Conservation (phyloP, 1,140 invertebrate species). For the Paramacrobiotus metropolitanus region DNA sequence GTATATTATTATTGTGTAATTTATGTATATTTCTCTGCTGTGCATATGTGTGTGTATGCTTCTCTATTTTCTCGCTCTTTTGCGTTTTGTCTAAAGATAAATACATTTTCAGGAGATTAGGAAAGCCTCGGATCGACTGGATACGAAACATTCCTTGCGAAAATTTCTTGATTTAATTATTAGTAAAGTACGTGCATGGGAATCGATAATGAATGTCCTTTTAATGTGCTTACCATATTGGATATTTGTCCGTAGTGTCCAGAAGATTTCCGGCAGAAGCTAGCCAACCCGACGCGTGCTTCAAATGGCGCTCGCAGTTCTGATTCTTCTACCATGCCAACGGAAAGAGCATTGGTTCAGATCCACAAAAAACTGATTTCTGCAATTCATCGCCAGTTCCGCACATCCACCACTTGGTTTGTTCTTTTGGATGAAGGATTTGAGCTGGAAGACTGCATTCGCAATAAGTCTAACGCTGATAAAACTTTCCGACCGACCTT, state of each 20-base stretch:
- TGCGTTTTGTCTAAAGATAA: too few relatives aligned
- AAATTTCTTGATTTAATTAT: constrained; percentile 51
- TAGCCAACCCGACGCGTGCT: neutral
- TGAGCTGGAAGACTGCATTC: constrained; percentile 57
- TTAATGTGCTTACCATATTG: constrained; percentile 16
- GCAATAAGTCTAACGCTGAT: constrained; percentile 49
- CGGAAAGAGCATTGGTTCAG: constrained; percentile 24
- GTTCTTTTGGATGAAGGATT: constrained; percentile 47
- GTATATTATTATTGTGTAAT: too few relatives aligned
- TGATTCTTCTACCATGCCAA: constrained; percentile 9
- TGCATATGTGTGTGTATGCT: neutral
- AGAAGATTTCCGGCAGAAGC: constrained; percentile 12
- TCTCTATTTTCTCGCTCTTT: neutral
- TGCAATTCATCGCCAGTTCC: constrained; percentile 24
- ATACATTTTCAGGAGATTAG: constrained; percentile 21
- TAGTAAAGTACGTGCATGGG: constrained; percentile 63
- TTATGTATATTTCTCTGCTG: constrained; percentile 16
- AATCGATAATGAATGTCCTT: too few relatives aligned
- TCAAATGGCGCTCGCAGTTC: neutral
- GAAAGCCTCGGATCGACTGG: constrained; percentile 20
- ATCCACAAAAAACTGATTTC: constrained; percentile 43
- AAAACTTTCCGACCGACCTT: constrained; percentile 51
- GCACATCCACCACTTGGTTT: constrained; percentile 73
- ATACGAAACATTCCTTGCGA: constrained; percentile 24
- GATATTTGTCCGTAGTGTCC: constrained; percentile 20